phyloP scores from a whole-genome alignment of 2,888 invertebrate species.

The Oscheius myriophilus region DNA sequence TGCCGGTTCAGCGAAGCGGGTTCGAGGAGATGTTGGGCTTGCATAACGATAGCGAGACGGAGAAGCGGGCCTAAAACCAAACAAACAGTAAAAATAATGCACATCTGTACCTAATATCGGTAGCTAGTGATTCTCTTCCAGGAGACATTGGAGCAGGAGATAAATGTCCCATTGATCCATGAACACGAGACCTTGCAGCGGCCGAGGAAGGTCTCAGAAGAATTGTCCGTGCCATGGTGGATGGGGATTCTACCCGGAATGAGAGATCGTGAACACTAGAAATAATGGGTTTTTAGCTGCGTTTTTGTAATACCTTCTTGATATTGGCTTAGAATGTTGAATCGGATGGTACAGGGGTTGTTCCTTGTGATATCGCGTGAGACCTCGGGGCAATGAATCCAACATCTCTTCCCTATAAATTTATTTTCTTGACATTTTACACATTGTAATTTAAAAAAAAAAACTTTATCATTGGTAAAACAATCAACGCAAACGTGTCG shows the following conservation, averaged over 20 bases:
- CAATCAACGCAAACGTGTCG: too few relatives aligned
- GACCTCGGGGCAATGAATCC: constrained; percentile 41
- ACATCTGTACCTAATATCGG: constrained; percentile 8
- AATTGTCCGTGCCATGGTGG: constrained; percentile 12
- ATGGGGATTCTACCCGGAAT: constrained; percentile 39
- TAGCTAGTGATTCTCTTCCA: constrained; percentile 9
- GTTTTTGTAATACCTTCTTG: constrained; percentile 35
- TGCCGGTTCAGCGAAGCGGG: constrained; percentile 59
- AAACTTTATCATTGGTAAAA: background rate
- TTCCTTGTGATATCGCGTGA: constrained; percentile 41
- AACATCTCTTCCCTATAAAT: constrained; percentile 24
- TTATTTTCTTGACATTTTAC: too few relatives aligned
- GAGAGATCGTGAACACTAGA: constrained; percentile 50
- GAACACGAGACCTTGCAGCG: constrained; percentile 33
- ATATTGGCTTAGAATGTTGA: constrained; percentile 46
- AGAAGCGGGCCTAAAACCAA: constrained; percentile 4
- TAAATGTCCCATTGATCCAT: constrained; percentile 1
- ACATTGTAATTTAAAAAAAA: too few relatives aligned
- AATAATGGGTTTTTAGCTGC: constrained; percentile 1
- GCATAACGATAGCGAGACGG: constrained; percentile 14
- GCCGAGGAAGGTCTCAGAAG: constrained; percentile 45
- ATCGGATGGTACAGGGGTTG: constrained; percentile 50
- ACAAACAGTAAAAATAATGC: background rate
- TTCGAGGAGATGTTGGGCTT: constrained; percentile 45
- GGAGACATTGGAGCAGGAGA: constrained; percentile 45